phyloP scores from a whole-genome alignment of 2,113 vertebrate genomes.

The Channa argus region DNA sequence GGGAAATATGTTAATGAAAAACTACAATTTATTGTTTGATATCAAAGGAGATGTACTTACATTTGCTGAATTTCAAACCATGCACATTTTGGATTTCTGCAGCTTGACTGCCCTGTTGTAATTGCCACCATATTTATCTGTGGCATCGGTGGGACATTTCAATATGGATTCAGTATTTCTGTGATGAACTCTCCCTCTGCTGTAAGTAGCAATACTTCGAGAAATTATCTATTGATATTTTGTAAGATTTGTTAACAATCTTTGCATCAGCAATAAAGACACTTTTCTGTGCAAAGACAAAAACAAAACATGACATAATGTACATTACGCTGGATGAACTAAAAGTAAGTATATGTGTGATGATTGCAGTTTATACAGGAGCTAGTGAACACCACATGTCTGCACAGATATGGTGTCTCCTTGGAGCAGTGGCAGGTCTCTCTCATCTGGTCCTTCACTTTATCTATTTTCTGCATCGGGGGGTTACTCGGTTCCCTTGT shows the following conservation, averaged over 20 bases:
- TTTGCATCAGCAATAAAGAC: too few relatives aligned
- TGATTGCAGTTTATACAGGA: slow-evolving; percentile 75
- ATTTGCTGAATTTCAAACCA: not conserved
- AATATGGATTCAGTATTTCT: slow-evolving; percentile 86
- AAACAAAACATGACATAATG: too few relatives aligned
- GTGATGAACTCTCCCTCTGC: slow-evolving; percentile 85
- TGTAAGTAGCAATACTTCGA: slow-evolving; percentile 75
- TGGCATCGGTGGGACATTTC: slow-evolving; percentile 87
- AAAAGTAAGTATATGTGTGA: slow-evolving; percentile 22
- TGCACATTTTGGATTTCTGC: slow-evolving; percentile 14
- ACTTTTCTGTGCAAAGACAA: not conserved
- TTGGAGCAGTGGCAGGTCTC: slow-evolving; percentile 73
- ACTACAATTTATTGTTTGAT: not conserved
- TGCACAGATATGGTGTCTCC: slow-evolving; percentile 63
- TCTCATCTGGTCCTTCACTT: slow-evolving; percentile 82
- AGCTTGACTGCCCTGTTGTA: slow-evolving; percentile 74
- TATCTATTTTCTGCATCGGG: slow-evolving; percentile 80
- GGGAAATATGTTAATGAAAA: not conserved
- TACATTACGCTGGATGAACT: not conserved
- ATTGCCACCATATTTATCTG: slow-evolving; percentile 74
- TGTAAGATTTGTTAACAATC: too few relatives aligned
- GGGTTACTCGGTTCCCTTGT: slow-evolving; percentile 70
- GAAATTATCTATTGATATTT: too few relatives aligned
- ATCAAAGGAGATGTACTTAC: not conserved
- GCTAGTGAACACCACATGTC: slow-evolving; percentile 78